phyloP scores from a whole-genome alignment of 2,888 invertebrate genomes.

The Venusia cambrica region DNA sequence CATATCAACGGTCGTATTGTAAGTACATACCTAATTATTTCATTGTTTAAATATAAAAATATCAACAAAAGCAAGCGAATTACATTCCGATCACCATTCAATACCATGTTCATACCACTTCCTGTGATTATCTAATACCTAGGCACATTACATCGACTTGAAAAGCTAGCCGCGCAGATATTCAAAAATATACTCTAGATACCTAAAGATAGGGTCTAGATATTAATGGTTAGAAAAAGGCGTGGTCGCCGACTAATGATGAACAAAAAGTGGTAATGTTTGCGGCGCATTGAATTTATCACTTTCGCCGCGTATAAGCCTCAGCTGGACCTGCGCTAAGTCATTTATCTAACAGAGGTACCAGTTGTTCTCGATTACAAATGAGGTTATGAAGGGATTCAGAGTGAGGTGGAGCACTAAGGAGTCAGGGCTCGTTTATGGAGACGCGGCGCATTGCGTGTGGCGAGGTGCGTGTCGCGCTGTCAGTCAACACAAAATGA shows the following conservation, averaged over 20 bases:
- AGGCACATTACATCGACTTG: conserved; percentile 10
- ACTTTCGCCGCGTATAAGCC: conserved; percentile 54
- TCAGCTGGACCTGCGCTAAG: conserved; percentile 45
- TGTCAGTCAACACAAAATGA: too few relatives aligned
- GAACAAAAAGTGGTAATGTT: conserved; percentile 39
- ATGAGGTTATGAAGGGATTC: too few relatives aligned
- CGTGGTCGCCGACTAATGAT: conserved; percentile 32
- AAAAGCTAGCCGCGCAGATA: conserved; percentile 7
- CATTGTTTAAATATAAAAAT: too few relatives aligned
- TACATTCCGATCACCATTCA: conserved; percentile 6
- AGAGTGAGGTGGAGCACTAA: too few relatives aligned
- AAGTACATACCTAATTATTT: too few relatives aligned
- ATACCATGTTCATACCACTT: conserved; percentile 11
- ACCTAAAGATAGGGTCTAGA: conserved; percentile 4
- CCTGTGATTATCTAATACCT: conserved; percentile 19
- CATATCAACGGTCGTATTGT: too few relatives aligned
- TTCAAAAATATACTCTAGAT: conserved; percentile 15
- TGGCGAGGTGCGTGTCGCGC: too few relatives aligned
- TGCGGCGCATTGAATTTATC: conserved; percentile 49
- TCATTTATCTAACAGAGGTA: conserved; percentile 44
- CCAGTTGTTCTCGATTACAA: conserved; percentile 39
- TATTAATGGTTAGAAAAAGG: conserved; percentile 15
- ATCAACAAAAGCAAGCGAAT: conserved; percentile 2
- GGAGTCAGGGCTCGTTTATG: too few relatives aligned
- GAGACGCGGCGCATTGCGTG: too few relatives aligned